These are phyloP conservation scores for Sapajus apella DNA, from an alignment of 2,113 vertebrate species.

Conservation along the genomic window DNA sequence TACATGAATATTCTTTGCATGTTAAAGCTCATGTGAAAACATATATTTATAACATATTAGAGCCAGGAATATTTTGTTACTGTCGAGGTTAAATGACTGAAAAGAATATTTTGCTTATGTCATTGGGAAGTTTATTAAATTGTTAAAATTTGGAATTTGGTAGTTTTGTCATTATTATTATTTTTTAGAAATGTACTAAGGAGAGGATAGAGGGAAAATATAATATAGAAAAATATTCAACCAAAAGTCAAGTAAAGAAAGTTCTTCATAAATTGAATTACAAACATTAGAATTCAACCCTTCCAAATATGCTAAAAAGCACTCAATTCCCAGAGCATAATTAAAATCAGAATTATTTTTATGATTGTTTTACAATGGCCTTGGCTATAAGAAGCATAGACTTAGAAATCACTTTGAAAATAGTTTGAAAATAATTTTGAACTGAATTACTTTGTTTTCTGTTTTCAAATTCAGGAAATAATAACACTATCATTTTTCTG, in stretches of 20 bases:
- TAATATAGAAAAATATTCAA: neutral
- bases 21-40: neutral
- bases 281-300: constrained; percentile 33
- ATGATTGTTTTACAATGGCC: neutral
- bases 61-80: neutral
- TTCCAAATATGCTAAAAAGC: constrained; percentile 31
- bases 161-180: neutral
- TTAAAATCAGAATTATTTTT: constrained; percentile 59
- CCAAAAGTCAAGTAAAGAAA: neutral
- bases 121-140: neutral
- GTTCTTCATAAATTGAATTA: constrained; percentile 42
- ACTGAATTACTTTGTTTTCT: neutral
- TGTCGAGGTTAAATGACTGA: neutral
- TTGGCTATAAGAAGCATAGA: neutral
- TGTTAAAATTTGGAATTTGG: constrained; percentile 10
- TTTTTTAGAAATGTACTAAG: neutral
- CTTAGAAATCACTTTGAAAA: constrained; percentile 5
- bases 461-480: constrained; percentile 20
- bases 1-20: neutral
- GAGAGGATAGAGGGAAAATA: neutral
- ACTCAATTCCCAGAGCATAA: constrained; percentile 41
- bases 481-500: neutral
- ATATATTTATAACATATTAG: neutral
- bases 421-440: constrained; percentile 26
- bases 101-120: neutral